Base-by-base conservation (phyloP, 2,888 invertebrate species). In the Catocala fraxini region DNA sequence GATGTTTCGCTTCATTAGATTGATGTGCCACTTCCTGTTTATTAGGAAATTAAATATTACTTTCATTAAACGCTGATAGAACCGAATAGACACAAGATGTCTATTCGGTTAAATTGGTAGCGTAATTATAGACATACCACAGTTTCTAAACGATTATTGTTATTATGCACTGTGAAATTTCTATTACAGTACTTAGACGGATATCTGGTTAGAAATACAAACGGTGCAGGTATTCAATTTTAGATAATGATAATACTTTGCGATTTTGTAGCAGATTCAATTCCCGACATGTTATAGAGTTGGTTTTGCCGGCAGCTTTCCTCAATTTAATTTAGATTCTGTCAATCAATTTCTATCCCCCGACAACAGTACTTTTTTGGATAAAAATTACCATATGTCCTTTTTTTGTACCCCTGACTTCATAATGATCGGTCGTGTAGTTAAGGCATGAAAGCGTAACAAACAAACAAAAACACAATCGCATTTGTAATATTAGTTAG, bases 21-120 rank as follows among this genome's bases (percentile, higher is more conserved):
- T 68, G 59, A 77, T 70, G 56, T 70, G 43, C 49, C 34, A 63
- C 57, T 77, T 77, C 77, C 77, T 65, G 64, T 33, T 59, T 62
- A 64, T 68, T 57, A 63, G 55, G 49, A 60, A 71, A 73, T 76
- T 68, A 55, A 71, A 69, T 48, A 33, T 41, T 39, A 51, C 69
- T 75, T 73, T 77, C 62, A 67, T 71, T 62, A 60, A 42, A 52
- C 47, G 41, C 42, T 59, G 42, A 51, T 59, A 13, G 41, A 49
- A 51, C 41, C n/a, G n/a, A n/a, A n/a, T n/a, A n/a, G n/a, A 49
- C 62, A 41, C 39, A 55, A 45, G 53, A 45, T 39, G 34, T 56
- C 51, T 64, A 66, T 63, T 53, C 51, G 33, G 59, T 53, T 55
- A 65, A 63, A 69, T 73, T 63, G 70, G 59, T 59, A 63, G 51